Evolutionary conservation across 1,140 invertebrate species (phyloP).

Genomic region (Chrysomallon squamiferum): DNA sequence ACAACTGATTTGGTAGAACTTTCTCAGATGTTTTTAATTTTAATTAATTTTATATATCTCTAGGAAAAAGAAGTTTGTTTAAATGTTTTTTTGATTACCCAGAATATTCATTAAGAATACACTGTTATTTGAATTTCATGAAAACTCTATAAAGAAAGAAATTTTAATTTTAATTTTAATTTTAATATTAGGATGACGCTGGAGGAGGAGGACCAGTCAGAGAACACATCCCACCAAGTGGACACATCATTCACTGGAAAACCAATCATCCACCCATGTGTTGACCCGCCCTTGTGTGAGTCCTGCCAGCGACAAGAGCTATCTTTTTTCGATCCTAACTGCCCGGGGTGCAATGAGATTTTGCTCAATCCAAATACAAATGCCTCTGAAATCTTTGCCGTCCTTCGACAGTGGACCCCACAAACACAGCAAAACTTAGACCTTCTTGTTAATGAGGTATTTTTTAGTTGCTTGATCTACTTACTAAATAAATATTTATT

Average conservation of each 20-base stretch:
- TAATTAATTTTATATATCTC: no score
- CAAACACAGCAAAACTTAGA: conserved; percentile 67
- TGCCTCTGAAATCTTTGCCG: conserved; percentile 66
- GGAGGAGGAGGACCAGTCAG: conserved; percentile 24
- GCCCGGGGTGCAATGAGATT: conserved; percentile 63
- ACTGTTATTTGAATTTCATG: no score
- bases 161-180: no score
- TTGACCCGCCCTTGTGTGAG: conserved; percentile 66
- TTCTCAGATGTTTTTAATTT: no score
- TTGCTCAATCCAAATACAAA: conserved; percentile 61
- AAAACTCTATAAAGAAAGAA: no score
- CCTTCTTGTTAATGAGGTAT: conserved; percentile 64
- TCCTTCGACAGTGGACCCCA: conserved; percentile 69
- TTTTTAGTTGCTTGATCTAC: no score
- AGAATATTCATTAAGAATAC: no score
- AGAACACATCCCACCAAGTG: conserved; percentile 11
- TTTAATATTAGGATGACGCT: conserved; percentile 27
- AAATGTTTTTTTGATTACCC: no score
- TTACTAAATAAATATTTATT: no score
- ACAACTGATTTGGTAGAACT: no score
- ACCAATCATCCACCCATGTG: conserved; percentile 64
- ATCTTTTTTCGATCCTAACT: conserved; percentile 67
- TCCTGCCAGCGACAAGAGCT: conserved; percentile 64
- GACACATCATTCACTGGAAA: conserved; percentile 25
- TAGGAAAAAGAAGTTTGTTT: no score